These are phyloP conservation scores for Aplochiton taeniatus DNA, from an alignment of 2,797 vertebrate genomes.

Conservation along the genomic window DNA sequence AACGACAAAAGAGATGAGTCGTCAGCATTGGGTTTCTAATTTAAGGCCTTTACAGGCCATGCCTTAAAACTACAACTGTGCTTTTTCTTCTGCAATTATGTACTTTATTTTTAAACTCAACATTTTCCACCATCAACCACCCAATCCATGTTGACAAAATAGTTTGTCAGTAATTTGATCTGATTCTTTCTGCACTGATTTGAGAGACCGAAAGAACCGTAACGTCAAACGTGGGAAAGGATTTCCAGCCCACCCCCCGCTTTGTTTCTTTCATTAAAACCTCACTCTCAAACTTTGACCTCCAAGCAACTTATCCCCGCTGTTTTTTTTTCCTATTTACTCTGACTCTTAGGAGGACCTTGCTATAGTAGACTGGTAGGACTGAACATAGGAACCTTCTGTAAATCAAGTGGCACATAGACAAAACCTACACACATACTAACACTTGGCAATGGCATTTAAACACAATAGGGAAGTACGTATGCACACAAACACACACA, in stretches of 20 bases:
- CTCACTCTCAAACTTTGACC: constrained; percentile 11
- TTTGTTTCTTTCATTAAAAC: constrained; percentile 33
- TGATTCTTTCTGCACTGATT: constrained; percentile 1
- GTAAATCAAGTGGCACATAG: too few species aligned
- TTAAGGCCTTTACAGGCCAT: background rate
- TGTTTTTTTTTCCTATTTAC: background rate
- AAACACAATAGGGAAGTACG: background rate
- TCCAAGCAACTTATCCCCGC: background rate
- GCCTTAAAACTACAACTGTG: constrained; percentile 8
- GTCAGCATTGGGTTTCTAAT: background rate
- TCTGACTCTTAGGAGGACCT: too few species aligned
- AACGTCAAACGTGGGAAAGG: too few species aligned
- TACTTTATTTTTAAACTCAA: background rate
- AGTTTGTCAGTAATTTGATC: constrained; percentile 10
- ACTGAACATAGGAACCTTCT: too few species aligned
- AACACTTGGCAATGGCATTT: background rate
- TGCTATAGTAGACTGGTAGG: too few species aligned
- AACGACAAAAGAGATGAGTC: constrained; percentile 23
- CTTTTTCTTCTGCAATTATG: background rate
- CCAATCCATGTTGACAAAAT: constrained; percentile 8
- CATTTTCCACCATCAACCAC: background rate
- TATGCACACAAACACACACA: constrained; percentile 6
- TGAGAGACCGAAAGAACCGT: too few species aligned
- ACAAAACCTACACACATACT: background rate
- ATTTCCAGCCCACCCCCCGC: background rate